phyloP scores from a whole-genome alignment of 2,797 vertebrate genomes.

The Leucoraja ocellata region DNA sequence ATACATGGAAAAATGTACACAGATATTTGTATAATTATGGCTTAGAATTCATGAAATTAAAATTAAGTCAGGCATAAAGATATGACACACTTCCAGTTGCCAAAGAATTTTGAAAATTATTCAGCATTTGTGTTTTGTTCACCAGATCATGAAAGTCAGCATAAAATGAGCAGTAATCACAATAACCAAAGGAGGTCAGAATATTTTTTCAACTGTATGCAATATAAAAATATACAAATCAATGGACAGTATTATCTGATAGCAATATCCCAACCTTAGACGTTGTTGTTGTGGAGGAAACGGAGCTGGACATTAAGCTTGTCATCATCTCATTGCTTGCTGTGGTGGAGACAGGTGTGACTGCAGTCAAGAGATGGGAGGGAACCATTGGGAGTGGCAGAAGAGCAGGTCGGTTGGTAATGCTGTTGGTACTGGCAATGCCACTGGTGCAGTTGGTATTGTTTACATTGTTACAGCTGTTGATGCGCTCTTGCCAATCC shows the following conservation, averaged over 20 bases:
- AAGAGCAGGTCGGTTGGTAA: conserved; percentile 83
- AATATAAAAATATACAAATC: not conserved
- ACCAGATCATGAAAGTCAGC: not conserved
- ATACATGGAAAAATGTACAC: not conserved
- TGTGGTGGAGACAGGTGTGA: conserved; percentile 77
- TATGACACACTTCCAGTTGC: not conserved
- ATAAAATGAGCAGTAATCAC: not conserved
- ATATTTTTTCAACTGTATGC: not conserved
- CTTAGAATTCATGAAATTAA: not conserved
- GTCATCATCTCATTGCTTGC: conserved; percentile 73
- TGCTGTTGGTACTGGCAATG: conserved; percentile 62
- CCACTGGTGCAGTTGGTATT: conserved; percentile 71
- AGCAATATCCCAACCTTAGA: conserved; percentile 73
- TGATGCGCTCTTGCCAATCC: conserved; percentile 84
- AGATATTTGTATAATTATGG: not conserved
- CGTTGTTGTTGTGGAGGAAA: conserved; percentile 58
- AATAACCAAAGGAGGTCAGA: not conserved
- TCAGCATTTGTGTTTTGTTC: not conserved
- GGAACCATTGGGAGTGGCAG: conserved; percentile 88
- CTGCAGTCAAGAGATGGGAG: conserved; percentile 79
- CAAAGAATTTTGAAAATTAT: not conserved
- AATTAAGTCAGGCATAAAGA: not conserved
- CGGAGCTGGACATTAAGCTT: conserved; percentile 68
- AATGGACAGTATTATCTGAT: too few relatives aligned
- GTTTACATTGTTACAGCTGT: conserved; percentile 77